phyloP scores from a whole-genome alignment of 2,113 vertebrate species.

The Oreochromis tanganicae region DNA sequence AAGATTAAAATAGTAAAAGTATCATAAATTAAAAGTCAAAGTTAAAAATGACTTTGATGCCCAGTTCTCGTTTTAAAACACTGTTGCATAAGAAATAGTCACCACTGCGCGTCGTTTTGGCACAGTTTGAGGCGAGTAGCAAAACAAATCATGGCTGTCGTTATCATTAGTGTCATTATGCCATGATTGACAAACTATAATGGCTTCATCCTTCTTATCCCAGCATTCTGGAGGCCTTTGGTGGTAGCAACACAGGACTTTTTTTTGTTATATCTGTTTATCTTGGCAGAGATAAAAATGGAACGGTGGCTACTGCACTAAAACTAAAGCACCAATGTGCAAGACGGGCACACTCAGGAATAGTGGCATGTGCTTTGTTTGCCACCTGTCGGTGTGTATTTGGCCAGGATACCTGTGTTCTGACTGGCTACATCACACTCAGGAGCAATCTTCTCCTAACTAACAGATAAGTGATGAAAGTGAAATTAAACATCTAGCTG shows the following conservation, averaged over 20 bases:
- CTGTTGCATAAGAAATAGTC: background rate
- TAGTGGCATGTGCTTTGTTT: conserved; percentile 10
- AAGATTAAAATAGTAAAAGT: background rate
- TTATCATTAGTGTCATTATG: background rate
- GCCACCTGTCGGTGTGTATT: background rate
- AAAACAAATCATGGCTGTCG: background rate
- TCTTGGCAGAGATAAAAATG: conserved; percentile 8
- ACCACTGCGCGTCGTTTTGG: background rate
- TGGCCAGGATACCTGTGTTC: background rate
- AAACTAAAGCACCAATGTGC: conserved; percentile 1
- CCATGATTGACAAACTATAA: background rate
- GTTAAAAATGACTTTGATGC: background rate
- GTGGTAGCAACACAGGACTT: background rate
- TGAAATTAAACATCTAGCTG: background rate
- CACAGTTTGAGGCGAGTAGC: background rate
- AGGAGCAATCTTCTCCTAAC: background rate
- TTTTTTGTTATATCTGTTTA: background rate
- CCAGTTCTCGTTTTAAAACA: background rate
- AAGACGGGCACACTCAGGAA: background rate
- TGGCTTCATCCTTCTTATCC: background rate
- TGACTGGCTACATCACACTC: background rate
- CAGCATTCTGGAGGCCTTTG: background rate
- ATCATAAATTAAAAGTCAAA: background rate
- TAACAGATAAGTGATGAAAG: background rate
- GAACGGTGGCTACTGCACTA: background rate